A percentile compares a stretch with the other conserved stretches of the same genome.
Evolutionary conservation across 2,113 vertebrate species (phyloP).

Genomic region (Pavo muticus): DNA sequence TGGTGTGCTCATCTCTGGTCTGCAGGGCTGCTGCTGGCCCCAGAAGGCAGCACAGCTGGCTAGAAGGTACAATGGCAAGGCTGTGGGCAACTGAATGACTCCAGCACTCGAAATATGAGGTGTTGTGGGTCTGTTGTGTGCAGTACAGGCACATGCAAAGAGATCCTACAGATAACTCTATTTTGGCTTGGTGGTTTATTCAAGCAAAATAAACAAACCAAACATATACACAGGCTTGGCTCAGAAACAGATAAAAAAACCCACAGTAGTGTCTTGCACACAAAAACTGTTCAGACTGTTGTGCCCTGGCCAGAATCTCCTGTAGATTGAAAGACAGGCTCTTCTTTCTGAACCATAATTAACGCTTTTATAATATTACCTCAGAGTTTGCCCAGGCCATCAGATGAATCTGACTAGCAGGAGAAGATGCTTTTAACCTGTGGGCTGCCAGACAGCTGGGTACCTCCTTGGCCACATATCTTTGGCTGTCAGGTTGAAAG

Average conservation of each 20-base stretch:
- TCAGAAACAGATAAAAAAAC: not conserved
- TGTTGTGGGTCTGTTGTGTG: not conserved
- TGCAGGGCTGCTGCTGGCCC: not conserved
- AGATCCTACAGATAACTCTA: not conserved
- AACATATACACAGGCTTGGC: not conserved
- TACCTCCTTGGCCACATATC: not conserved
- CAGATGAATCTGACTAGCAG: slow-evolving; percentile 60
- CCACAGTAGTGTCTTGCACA: not conserved
- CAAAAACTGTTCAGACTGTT: slow-evolving; percentile 12
- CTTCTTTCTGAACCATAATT: slow-evolving; percentile 65
- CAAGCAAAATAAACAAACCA: not conserved
- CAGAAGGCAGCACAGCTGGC: not conserved
- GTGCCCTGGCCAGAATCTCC: slow-evolving; percentile 5
- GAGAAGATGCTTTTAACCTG: slow-evolving; percentile 69
- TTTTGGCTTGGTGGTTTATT: slow-evolving; percentile 10
- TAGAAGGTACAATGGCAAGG: not conserved
- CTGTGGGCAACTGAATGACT: not conserved
- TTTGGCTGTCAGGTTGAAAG: slow-evolving; percentile 44
- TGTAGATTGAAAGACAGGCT: slow-evolving; percentile 33
- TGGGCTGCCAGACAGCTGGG: slow-evolving; percentile 42
- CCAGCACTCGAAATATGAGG: not conserved
- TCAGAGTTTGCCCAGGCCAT: slow-evolving; percentile 36
- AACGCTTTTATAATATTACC: slow-evolving; percentile 69
- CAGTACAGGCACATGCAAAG: not conserved
- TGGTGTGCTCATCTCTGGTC: not conserved